Conservation (phyloP, 35 echinoderm and acorn worm genomes). For the Anneissia japonica region DNA sequence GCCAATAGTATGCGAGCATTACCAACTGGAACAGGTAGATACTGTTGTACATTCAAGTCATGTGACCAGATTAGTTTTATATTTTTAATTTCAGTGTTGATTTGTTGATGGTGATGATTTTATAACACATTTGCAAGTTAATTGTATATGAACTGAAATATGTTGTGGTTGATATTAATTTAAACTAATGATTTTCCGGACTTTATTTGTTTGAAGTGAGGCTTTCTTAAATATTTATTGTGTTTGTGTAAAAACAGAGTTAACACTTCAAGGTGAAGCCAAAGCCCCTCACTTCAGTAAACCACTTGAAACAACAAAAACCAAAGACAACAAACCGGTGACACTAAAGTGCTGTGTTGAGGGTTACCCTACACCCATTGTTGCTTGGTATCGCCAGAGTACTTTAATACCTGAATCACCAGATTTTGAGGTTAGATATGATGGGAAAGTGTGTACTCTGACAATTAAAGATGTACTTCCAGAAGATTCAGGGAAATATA, state of each 20-base stretch:
- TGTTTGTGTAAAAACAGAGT: conserved; percentile 27
- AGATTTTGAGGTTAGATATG: conserved; percentile 78
- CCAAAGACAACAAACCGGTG: conserved; percentile 76
- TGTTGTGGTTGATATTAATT: background rate
- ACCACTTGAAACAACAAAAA: conserved; percentile 56
- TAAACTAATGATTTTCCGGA: too few relatives aligned
- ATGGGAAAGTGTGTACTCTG: conserved; percentile 47
- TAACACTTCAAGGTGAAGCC: conserved; percentile 43
- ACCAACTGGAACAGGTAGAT: conserved; percentile 1
- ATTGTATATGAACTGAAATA: too few relatives aligned
- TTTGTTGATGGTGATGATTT: too few relatives aligned
- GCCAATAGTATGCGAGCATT: conserved; percentile 46
- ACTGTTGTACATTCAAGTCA: too few relatives aligned
- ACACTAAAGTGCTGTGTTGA: conserved; percentile 64
- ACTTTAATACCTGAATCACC: conserved; percentile 77
- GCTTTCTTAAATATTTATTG: background rate
- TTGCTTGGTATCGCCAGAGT: conserved; percentile 93
- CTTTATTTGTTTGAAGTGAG: background rate
- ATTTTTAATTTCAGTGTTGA: too few relatives aligned
- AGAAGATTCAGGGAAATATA: conserved; percentile 98
- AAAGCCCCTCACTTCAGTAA: conserved; percentile 70
- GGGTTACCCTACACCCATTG: conserved; percentile 77
- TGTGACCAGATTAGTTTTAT: too few relatives aligned
- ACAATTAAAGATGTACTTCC: conserved; percentile 75
- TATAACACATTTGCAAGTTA: too few relatives aligned